These are phyloP conservation scores for Chaitophorus viminalis DNA, from an alignment of 2,888 invertebrate species.

Conservation along the genomic window DNA sequence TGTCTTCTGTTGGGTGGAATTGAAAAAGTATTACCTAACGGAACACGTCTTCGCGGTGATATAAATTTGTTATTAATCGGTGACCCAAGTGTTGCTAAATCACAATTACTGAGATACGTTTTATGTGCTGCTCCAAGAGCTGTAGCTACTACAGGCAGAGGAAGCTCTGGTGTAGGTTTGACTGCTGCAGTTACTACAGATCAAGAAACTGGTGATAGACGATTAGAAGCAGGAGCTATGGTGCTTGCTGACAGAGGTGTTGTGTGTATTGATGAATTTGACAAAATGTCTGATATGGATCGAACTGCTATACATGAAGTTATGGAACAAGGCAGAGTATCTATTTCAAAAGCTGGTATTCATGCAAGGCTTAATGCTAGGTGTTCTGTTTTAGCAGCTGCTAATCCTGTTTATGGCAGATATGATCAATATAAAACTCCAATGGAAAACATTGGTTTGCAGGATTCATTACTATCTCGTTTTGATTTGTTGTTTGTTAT, in stretches of 20 bases:
- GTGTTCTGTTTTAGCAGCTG: constrained; percentile 98
- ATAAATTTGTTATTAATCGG: constrained; percentile 95
- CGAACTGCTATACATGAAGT: constrained; percentile 99
- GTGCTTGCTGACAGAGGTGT: constrained; percentile 98
- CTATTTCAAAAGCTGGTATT: constrained; percentile 98
- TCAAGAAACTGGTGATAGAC: constrained; percentile 87
- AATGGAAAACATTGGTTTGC: constrained; percentile 99
- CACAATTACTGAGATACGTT: constrained; percentile 93
- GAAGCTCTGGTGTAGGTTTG: constrained; percentile 97
- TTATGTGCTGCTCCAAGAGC: constrained; percentile 94
- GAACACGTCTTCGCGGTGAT: constrained; percentile 88
- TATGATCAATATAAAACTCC: constrained; percentile 99
- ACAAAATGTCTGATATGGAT: constrained; percentile 99
- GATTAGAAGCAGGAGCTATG: constrained; percentile 98
- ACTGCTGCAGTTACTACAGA: constrained; percentile 98
- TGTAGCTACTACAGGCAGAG: constrained; percentile 96
- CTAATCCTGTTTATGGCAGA: constrained; percentile 98
- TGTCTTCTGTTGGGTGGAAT: constrained; percentile 94
- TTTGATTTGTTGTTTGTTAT: constrained; percentile 98
- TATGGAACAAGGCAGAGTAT: constrained; percentile 98
- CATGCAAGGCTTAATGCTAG: constrained; percentile 97
- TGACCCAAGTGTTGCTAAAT: constrained; percentile 99
- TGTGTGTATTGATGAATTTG: constrained; percentile 97
- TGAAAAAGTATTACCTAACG: constrained; percentile 92
- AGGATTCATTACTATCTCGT: constrained; percentile 95